Evolutionary conservation across 2,797 vertebrate genomes (phyloP).

Genomic region (Tenualosa ilisha): DNA sequence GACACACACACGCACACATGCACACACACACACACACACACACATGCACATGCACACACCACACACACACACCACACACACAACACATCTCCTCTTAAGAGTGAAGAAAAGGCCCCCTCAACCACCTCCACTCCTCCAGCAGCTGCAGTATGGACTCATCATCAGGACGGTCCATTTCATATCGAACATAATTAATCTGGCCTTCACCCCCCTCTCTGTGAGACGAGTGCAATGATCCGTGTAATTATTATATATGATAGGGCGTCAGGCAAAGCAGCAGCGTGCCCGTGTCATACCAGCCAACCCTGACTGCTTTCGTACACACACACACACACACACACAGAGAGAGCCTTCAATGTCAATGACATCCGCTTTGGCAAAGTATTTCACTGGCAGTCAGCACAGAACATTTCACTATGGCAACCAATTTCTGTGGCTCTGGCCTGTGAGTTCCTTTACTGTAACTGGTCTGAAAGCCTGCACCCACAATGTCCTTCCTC

Average conservation of each 20-base stretch:
- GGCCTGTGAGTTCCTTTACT: neutral
- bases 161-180: constrained; percentile 29
- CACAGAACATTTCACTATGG: constrained; percentile 1
- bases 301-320: constrained; percentile 20
- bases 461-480: neutral
- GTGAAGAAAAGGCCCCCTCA: neutral
- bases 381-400: neutral
- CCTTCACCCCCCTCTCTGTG: constrained; percentile 34
- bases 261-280: constrained; percentile 46
- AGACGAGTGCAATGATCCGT: constrained; percentile 43
- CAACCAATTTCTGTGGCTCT: constrained; percentile 8
- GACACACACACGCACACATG: neutral
- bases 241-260: constrained; percentile 52
- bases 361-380: neutral
- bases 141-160: constrained; percentile 25
- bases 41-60: neutral
- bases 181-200: constrained; percentile 45
- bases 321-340: constrained; percentile 17
- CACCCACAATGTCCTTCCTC: neutral
- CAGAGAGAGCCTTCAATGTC: neutral
- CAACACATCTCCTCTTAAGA: neutral
- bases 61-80: neutral
- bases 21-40: neutral
- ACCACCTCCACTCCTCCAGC: neutral
- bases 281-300: constrained; percentile 35